Evolutionary conservation across 2,797 vertebrate species (phyloP), one percentile per base, ranked within the genome.

Genomic region (Stomatorhinus walkeri): DNA sequence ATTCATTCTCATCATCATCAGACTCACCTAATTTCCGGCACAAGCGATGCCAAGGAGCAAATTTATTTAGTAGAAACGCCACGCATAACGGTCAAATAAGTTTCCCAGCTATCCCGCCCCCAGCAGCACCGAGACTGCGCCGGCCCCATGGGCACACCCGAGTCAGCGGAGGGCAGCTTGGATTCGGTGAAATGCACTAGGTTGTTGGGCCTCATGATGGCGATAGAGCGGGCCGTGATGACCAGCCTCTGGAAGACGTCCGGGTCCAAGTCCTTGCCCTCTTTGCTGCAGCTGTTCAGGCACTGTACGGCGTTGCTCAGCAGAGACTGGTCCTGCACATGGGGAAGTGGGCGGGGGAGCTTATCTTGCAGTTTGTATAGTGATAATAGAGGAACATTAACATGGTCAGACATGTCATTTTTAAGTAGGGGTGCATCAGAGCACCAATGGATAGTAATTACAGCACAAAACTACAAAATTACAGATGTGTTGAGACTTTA

Each of bases 221-320:
- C 98, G 87, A 99, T 99, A 93, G 98, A 99, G 54, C 98, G 97
- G 61, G 98, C 98, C 0, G 98, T 99, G 93, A 99, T 98, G 85
- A 99, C 98, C 84, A 99, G 94, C 79, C 98, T 96, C 95, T 99
- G 98, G 93, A 99, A 99, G 0, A 99, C 97, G 89, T 99, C 98
- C 0, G 98, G 98, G 92, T 99, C 98, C 0, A 99, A 95, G 89
- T 99, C 98, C 89, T 96, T 97, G 19, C 97, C 97, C 87, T 99
- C 98, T 89, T 95, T 97, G 91, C 93, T 97, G 89, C 97, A 97
- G 91, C 94, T 94, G 89, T 95, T 98, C 92, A 99, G 94, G 94
- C 98, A 98, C 93, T 99, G 98, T 72, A 99, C 98, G 24, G 98
- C 98, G 88, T 99, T 99, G 93, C 98, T 98, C 88, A 99, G 93